These are phyloP conservation scores for Erpetoichthys calabaricus DNA, from an alignment of 2,797 vertebrate species.

Conservation along the genomic window DNA sequence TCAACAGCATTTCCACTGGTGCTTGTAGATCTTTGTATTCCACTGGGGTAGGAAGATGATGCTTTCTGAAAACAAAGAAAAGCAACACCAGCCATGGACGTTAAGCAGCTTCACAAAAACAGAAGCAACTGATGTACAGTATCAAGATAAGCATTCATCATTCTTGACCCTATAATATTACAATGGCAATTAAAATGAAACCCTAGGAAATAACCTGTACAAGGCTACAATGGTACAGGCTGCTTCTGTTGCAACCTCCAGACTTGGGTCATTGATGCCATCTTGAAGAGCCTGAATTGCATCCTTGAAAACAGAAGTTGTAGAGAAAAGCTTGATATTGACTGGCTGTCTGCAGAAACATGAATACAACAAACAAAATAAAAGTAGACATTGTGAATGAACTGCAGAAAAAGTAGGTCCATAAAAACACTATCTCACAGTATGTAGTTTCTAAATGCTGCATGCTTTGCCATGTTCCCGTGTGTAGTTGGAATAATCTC, in stretches of 20 bases:
- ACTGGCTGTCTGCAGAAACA: slow-evolving; percentile 57
- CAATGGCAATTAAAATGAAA: too few species aligned
- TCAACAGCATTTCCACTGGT: slow-evolving; percentile 55
- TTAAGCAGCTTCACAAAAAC: too few species aligned
- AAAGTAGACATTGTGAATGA: too few species aligned
- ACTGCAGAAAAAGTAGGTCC: too few species aligned
- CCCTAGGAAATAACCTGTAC: slow-evolving; percentile 50
- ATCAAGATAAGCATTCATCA: too few species aligned
- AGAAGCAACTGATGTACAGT: too few species aligned
- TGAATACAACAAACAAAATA: too few species aligned
- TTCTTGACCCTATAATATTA: too few species aligned
- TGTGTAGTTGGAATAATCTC: too few species aligned
- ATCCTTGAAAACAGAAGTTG: slow-evolving; percentile 45
- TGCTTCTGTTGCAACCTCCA: slow-evolving; percentile 64
- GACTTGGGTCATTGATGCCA: slow-evolving; percentile 55
- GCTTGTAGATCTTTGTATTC: slow-evolving; percentile 57
- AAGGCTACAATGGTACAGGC: slow-evolving; percentile 56
- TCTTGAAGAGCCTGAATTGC: slow-evolving; percentile 50
- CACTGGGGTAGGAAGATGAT: slow-evolving; percentile 70
- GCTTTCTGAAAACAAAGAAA: slow-evolving; percentile 44
- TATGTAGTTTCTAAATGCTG: too few species aligned
- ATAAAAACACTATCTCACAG: too few species aligned
- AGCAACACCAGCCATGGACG: slow-evolving; percentile 3
- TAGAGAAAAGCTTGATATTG: slow-evolving; percentile 68
- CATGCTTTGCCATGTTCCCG: too few species aligned